Base-by-base conservation (phyloP, 2,113 vertebrate species). In the Lampris incognitus region DNA sequence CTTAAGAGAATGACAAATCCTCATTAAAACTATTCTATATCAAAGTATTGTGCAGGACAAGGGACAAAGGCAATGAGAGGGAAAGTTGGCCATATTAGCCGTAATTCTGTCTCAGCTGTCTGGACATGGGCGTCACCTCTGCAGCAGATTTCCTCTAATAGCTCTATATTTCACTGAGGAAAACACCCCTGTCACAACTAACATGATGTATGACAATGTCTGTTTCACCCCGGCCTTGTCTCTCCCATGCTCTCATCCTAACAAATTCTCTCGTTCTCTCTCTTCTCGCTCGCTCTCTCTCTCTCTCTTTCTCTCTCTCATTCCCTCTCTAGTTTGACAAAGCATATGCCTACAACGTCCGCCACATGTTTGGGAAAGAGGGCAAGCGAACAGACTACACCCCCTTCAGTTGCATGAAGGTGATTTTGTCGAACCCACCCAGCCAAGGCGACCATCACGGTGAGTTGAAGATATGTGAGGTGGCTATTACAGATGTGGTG, bases 361-460 rank as follows among this genome's bases (percentile, higher is more conserved):
- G 97, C 46, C 98, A 99, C 91, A 98, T 24, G 92, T 99, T 95
- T 67, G 98, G 98, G 69, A 99, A 97, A 83, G 98, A 99, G 94
- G 98, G 98, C 86, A 98, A 93, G 90, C 95, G 98, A 74, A 94
- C 96, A 6, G 98, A 99, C 92, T 99, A 99, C 88, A 99, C 98
- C 7, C 98, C 98, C 56, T 99, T 94, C 92, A 98, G 98, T 87
- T 99, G 98, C 92, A 94, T 99, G 96, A 99, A 99, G 95, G 97
- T 99, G 91, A 99, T 99, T 92, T 89, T 99, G 91, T 97, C 96
- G 84, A 99, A 97, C 79, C 89, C 95, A 69, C 98, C 98, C 84
- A 90, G 96, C 88, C 97, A 98, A 89, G 98, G 97, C 56, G 97
- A 99, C 95, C 95, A 96, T 92, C 98, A 99, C 3, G 98, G 98